Conservation (phyloP, 2,888 invertebrate species). For the Atethmia centrago region DNA sequence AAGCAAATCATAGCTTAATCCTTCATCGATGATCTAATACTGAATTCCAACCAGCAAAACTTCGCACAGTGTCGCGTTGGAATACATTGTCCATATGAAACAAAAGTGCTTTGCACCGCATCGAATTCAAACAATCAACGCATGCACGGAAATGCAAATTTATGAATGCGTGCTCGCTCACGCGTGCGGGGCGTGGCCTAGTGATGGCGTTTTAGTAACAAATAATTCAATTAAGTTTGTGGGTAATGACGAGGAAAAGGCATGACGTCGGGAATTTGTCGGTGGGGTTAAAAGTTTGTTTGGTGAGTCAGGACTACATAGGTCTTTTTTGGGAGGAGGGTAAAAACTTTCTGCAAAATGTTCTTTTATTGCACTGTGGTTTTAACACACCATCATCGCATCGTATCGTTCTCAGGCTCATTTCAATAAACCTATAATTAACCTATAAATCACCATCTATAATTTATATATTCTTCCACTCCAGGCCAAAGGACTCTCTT, state of each 20-base stretch:
- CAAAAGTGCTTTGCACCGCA: constrained; percentile 61
- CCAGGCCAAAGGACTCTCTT: neutral
- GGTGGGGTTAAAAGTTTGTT: neutral
- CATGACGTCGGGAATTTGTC: neutral
- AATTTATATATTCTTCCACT: neutral
- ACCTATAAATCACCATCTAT: neutral
- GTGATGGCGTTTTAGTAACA: constrained; percentile 53
- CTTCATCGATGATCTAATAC: constrained; percentile 7
- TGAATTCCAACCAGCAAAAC: neutral
- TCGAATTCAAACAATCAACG: constrained; percentile 67
- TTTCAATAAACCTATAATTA: neutral
- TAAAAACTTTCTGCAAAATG: too few relatives aligned
- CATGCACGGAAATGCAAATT: constrained; percentile 78
- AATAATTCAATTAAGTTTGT: constrained; percentile 52
- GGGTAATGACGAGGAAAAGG: constrained; percentile 35
- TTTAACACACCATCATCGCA: neutral
- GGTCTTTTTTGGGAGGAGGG: neutral
- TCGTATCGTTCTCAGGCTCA: neutral
- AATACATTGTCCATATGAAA: constrained; percentile 36
- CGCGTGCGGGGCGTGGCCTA: constrained; percentile 58
- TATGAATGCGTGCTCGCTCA: constrained; percentile 70
- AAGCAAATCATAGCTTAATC: neutral
- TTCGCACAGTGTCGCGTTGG: constrained; percentile 19
- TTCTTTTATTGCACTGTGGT: too few relatives aligned
- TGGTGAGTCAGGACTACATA: neutral